Evolutionary conservation across 2,888 invertebrate species (phyloP).

Genomic region (Orthonevra nobilis): DNA sequence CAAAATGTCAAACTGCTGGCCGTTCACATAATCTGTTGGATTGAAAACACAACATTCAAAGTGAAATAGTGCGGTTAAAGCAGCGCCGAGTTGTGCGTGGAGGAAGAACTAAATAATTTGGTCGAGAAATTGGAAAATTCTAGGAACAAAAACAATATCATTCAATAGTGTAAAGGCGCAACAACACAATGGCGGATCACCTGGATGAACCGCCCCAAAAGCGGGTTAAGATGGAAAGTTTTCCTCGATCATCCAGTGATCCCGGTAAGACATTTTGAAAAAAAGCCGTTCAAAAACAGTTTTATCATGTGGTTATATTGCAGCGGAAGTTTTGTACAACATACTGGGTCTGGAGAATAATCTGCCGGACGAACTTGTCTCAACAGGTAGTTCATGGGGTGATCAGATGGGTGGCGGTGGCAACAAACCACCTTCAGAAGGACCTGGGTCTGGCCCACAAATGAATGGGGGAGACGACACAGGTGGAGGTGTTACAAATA

Average conservation of each 20-base stretch:
- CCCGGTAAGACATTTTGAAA: conserved; percentile 73
- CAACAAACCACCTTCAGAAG: conserved; percentile 88
- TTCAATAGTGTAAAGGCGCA: conserved; percentile 25
- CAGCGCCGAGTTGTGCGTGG: conserved; percentile 3
- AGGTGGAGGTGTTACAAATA: conserved; percentile 84
- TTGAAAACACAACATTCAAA: conserved; percentile 53
- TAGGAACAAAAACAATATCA: no score
- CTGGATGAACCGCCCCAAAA: conserved; percentile 97
- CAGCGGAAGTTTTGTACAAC: conserved; percentile 88
- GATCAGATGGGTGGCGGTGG: conserved; percentile 82
- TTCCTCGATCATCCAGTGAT: conserved; percentile 72
- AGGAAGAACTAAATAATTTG: neutral
- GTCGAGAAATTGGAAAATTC: no score
- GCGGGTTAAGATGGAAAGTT: conserved; percentile 89
- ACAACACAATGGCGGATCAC: conserved; percentile 92
- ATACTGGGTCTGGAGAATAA: conserved; percentile 95
- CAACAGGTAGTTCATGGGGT: conserved; percentile 87
- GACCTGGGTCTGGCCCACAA: conserved; percentile 86
- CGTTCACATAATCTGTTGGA: conserved; percentile 17
- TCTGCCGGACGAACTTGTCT: conserved; percentile 93
- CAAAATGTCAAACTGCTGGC: conserved; percentile 52
- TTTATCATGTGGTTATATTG: no score
- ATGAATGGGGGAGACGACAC: conserved; percentile 86
- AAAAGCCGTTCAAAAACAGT: conserved; percentile 11
- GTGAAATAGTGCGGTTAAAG: conserved; percentile 33